Evolutionary conservation across 2,888 invertebrate genomes (phyloP), one percentile per base, ranked within the genome.

Genomic region (Phyllotreta striolata): DNA sequence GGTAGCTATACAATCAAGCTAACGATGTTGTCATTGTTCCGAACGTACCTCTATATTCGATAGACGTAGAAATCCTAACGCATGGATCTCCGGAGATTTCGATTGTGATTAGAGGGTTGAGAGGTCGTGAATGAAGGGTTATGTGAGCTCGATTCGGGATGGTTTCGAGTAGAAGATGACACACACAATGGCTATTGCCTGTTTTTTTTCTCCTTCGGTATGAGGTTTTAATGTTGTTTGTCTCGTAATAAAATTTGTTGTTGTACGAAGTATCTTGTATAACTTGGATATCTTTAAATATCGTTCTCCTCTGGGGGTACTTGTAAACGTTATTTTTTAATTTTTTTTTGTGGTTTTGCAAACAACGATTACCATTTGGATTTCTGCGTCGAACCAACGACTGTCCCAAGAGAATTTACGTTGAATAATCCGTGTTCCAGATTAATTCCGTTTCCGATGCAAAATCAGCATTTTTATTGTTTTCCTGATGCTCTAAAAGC

Each of bases 21-120:
- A 62, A 62, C 62, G 55, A 62, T 62, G 62, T 43, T 56, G 55
- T 62, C 62, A 62, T 62, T 62, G 62, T 55, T 55, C 41, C 13
- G n/a, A 56, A 40, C 62, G 37, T 56, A 62, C 56, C 41, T 13
- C 56, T 41, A 51, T 24, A 24, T 62, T 55, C 56, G 52, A 52
- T 52, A 38, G 10, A 47, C 49, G 56, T 43, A 43, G 35, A 38
- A 62, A 62, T 62, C 47, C 59, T 44, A 52, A 43, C 59, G 43
- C 59, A 60, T 38, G 52, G 43, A 13, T 43, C 59, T 38, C 44
- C 37, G 4, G 59, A 44, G 52, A 58, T 47, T 46, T 38, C 57
- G 49, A 24, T 39, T 41, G 40, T 41, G 9, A 59, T 60, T 54
- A 52, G 43, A 38, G 24, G 60, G 44, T 37, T 54, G 44, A 38